Evolutionary conservation across 1,140 invertebrate species (phyloP).

Genomic region (Propsilocerus akamusi): DNA sequence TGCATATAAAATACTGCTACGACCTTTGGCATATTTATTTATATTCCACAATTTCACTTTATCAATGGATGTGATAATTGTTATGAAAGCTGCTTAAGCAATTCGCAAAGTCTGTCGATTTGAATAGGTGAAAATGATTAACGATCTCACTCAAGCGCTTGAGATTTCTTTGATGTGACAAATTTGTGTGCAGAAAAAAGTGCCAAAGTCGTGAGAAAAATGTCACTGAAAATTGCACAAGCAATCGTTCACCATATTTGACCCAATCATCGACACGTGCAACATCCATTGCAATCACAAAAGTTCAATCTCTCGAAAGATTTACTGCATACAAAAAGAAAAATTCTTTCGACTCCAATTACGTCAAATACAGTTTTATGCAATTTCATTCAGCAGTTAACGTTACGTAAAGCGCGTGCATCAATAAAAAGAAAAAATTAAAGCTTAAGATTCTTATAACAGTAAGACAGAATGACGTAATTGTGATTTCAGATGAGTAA

Average conservation of each 20-base stretch:
- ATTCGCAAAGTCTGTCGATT: too few relatives aligned
- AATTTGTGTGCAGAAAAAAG: not conserved
- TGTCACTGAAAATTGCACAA: not conserved
- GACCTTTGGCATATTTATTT: too few relatives aligned
- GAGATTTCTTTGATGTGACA: not conserved
- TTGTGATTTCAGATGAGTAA: too few relatives aligned
- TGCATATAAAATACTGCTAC: too few relatives aligned
- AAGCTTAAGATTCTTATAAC: too few relatives aligned
- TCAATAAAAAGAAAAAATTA: too few relatives aligned
- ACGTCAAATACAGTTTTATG: not conserved
- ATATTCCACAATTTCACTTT: too few relatives aligned
- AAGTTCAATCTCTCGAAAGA: not conserved
- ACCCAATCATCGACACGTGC: not conserved
- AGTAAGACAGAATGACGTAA: too few relatives aligned
- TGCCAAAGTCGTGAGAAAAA: not conserved
- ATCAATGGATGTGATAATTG: too few relatives aligned
- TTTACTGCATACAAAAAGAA: not conserved
- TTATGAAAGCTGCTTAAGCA: too few relatives aligned
- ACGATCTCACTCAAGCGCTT: too few relatives aligned
- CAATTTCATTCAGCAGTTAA: not conserved
- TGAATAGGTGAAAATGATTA: too few relatives aligned
- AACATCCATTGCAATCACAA: not conserved
- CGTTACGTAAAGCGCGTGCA: not conserved
- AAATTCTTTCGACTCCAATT: slow-evolving; percentile 3
- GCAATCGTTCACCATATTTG: not conserved